Evolutionary conservation across 2,113 vertebrate genomes (phyloP), one percentile per base, ranked within the genome.

Genomic region (Percopsis transmontana): DNA sequence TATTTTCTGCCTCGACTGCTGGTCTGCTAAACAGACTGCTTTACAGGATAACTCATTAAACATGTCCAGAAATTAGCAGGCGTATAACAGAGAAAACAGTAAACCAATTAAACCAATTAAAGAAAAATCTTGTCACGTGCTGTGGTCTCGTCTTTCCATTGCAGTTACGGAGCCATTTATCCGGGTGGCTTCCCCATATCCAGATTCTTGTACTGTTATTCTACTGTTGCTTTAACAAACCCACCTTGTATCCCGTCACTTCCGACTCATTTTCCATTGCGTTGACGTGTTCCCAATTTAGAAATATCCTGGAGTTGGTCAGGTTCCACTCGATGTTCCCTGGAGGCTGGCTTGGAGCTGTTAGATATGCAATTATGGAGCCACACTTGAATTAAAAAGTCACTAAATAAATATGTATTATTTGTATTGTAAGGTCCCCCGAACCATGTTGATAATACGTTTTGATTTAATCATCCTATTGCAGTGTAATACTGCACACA

Each of bases 281-380:
- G 88, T 94, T 95, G 38, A 97, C 93, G 0, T 94, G 94, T 55
- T 97, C 94, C 94, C 94, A 98, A 71, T 95, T 96, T 80, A 96
- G 84, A 86, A 92, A 94, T 66, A 97, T 90, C 86, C 94, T 95
- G 15, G 95, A 96, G 78, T 96, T 92, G 72, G 91, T 94, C 86
- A 96, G 69, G 75, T 91, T 95, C 95, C 95, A 97, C 79, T 94
- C 90, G 0, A 96, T 94, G 69, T 95, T 96, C 2, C 89, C 91
- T 0, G 93, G 95, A 14, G 93, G 92, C 77, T 94, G 95, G 68
- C 93, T 94, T 14, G 95, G 94, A 60, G 95, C 95, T 97, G 87
- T 47, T 85, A 85, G 64, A 88, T 72, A 66, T 62, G 41, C 39
- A 86, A 88, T 75, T 67, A 87, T 0, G 55, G 2, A 87, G 70